These are phyloP conservation scores for Nyctibius grandis DNA, from an alignment of 2,797 vertebrate genomes.

Conservation along the genomic window DNA sequence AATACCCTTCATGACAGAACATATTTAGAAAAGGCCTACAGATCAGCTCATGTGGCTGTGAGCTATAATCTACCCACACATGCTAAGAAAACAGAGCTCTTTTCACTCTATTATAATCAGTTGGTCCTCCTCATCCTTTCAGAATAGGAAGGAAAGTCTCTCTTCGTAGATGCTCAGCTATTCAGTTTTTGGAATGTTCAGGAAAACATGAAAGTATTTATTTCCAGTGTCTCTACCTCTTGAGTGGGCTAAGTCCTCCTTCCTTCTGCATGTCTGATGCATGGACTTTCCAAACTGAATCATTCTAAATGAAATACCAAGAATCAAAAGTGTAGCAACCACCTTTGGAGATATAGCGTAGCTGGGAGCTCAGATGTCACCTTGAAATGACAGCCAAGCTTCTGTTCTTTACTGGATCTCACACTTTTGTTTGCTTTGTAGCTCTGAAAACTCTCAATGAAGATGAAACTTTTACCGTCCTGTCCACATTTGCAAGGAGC, in stretches of 20 bases:
- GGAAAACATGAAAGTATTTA: neutral
- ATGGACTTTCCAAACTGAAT: neutral
- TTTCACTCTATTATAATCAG: neutral
- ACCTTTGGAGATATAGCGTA: neutral
- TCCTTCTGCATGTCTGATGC: neutral
- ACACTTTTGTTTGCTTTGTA: neutral
- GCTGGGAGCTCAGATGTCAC: neutral
- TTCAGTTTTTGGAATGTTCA: neutral
- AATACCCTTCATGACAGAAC: neutral
- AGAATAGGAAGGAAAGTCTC: neutral
- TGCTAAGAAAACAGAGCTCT: neutral
- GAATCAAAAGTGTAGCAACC: neutral
- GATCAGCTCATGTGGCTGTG: conserved; percentile 2
- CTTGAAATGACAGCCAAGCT: neutral
- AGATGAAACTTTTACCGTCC: neutral
- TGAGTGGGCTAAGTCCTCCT: neutral
- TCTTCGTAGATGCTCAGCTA: neutral
- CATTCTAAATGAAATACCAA: neutral
- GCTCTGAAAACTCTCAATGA: neutral
- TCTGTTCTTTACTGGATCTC: neutral
- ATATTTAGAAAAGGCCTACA: conserved; percentile 22
- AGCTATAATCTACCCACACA: neutral
- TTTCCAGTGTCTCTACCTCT: neutral
- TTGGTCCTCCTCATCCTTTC: neutral
- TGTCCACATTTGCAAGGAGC: neutral